These are phyloP conservation scores for Poecilia latipinna DNA, from an alignment of 2,113 vertebrate species.

Conservation along the genomic window DNA sequence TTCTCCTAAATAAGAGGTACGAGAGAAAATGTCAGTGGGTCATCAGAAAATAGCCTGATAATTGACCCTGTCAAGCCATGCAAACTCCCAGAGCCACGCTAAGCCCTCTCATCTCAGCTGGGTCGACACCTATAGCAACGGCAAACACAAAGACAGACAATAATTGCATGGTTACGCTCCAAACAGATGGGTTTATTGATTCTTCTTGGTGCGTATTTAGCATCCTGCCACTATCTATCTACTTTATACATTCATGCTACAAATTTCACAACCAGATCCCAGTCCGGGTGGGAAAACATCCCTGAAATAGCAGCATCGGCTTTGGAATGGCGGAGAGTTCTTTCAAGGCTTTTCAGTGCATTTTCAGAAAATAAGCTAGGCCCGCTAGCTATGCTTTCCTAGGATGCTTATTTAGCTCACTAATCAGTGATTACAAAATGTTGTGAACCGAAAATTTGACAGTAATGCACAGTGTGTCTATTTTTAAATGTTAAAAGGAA, in stretches of 20 bases:
- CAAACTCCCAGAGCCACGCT: slow-evolving; percentile 30
- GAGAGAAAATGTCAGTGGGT: slow-evolving; percentile 44
- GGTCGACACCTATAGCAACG: slow-evolving; percentile 56
- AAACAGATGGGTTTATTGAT: slow-evolving; percentile 39
- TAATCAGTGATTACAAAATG: neutral
- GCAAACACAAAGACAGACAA: slow-evolving; percentile 61
- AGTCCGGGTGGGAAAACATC: slow-evolving; percentile 28
- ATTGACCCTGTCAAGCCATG: slow-evolving; percentile 63
- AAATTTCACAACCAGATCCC: slow-evolving; percentile 62
- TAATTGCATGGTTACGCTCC: slow-evolving; percentile 45
- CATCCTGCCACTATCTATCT: slow-evolving; percentile 50
- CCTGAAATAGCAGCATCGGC: slow-evolving; percentile 56
- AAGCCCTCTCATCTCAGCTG: slow-evolving; percentile 55
- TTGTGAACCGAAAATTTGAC: neutral
- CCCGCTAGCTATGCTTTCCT: neutral
- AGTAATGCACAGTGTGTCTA: neutral
- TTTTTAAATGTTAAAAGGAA: too few relatives aligned
- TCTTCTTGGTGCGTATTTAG: slow-evolving; percentile 46
- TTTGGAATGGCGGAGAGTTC: neutral
- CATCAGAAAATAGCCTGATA: slow-evolving; percentile 76
- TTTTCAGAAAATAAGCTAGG: slow-evolving; percentile 14
- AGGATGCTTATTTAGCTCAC: neutral
- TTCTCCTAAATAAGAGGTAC: slow-evolving; percentile 42
- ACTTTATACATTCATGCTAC: slow-evolving; percentile 60
- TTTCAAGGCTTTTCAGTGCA: slow-evolving; percentile 14